Conservation (phyloP, 2,113 vertebrate genomes). For the Elephas maximus region DNA sequence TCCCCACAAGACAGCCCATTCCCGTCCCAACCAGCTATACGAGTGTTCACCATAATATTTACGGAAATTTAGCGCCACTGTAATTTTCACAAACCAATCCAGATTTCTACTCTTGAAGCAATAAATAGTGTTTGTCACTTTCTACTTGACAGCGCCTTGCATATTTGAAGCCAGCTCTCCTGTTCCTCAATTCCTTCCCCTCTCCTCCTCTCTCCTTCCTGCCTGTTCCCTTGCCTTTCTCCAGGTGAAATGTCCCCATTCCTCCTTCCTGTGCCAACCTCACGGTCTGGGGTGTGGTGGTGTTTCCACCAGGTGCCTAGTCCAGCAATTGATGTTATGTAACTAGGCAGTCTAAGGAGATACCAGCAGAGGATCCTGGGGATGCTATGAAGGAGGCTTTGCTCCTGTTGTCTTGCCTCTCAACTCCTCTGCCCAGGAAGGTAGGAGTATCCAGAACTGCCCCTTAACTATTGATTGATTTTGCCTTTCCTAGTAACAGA, state of each 20-base stretch:
- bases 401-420: not conserved
- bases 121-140: not conserved
- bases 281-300: not conserved
- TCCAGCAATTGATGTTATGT: not conserved
- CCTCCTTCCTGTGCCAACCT: not conserved
- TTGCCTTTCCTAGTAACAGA: slow-evolving; percentile 11
- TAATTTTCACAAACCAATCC: not conserved
- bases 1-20: not conserved
- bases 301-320: slow-evolving; percentile 7
- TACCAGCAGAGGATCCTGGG: not conserved
- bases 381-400: not conserved
- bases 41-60: not conserved
- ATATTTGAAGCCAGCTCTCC: not conserved
- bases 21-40: not conserved
- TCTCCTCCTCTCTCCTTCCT: not conserved
- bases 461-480: not conserved
- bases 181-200: not conserved
- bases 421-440: not conserved
- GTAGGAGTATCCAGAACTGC: not conserved
- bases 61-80: not conserved
- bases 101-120: not conserved
- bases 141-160: not conserved
- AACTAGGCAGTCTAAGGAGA: not conserved
- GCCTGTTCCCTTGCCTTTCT: not conserved
- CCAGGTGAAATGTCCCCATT: not conserved